Conservation (phyloP, 1,140 invertebrate genomes). For the Drosophila insularis region DNA sequence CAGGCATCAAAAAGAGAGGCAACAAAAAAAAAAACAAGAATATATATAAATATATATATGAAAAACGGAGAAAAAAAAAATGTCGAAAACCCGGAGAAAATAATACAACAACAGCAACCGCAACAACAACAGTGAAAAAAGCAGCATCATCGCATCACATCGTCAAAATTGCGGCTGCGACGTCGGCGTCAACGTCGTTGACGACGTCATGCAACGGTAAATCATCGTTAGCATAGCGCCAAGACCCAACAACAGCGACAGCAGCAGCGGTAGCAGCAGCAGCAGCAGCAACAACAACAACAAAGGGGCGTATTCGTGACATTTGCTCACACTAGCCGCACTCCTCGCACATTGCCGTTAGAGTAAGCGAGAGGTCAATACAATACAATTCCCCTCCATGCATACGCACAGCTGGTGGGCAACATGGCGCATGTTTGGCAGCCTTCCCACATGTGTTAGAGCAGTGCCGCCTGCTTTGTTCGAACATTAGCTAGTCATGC, state of each 20-base stretch:
- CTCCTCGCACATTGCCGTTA: constrained; percentile 15
- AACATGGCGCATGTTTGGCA: constrained; percentile 69
- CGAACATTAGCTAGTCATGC: constrained; percentile 14
- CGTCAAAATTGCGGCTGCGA: constrained; percentile 26
- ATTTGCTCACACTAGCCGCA: constrained; percentile 27
- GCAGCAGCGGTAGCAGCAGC: no score
- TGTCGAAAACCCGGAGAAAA: constrained; percentile 15
- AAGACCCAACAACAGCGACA: background rate
- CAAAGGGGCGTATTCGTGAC: constrained; percentile 55
- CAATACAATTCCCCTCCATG: constrained; percentile 51
- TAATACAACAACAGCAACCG: constrained; percentile 19
- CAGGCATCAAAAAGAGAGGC: constrained; percentile 3
- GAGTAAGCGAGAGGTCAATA: constrained; percentile 6
- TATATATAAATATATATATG: no score
- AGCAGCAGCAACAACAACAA: background rate
- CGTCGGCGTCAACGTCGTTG: constrained; percentile 28
- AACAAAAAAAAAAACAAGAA: background rate
- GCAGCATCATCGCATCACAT: background rate
- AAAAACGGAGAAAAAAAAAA: background rate
- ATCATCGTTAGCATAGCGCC: constrained; percentile 38
- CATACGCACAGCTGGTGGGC: constrained; percentile 14
- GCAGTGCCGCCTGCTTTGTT: constrained; percentile 15
- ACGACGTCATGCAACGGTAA: constrained; percentile 64
- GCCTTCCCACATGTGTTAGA: constrained; percentile 5
- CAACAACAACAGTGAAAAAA: constrained; percentile 25